phyloP scores from a whole-genome alignment of 2,797 vertebrate genomes.

The Monodelphis domestica region DNA sequence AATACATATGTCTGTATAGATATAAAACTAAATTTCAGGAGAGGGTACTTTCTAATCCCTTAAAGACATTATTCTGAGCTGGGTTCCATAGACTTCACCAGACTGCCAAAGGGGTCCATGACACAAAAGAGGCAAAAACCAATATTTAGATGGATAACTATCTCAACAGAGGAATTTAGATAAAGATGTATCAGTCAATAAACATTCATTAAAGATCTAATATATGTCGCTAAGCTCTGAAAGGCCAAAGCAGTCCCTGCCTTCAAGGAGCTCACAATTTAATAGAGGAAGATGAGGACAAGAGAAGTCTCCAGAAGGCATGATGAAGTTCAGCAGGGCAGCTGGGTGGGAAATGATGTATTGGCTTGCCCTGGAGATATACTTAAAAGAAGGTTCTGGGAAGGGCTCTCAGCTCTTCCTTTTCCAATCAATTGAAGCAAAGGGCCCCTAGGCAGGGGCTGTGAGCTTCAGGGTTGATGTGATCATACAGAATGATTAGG shows the following conservation, averaged over 20 bases:
- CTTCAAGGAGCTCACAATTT: neutral
- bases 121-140: neutral
- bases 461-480: too few species aligned
- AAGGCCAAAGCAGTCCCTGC: too few species aligned
- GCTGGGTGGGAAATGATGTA: neutral
- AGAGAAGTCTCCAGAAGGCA: too few species aligned
- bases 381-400: neutral
- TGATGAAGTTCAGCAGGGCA: neutral
- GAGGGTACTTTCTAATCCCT: neutral
- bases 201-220: neutral
- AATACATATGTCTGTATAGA: neutral
- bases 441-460: too few species aligned
- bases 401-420: neutral
- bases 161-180: too few species aligned
- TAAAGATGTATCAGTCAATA: neutral
- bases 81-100: neutral
- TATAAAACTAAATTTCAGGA: neutral
- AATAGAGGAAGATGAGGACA: neutral
- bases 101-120: neutral
- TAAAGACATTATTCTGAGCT: neutral
- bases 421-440: too few species aligned
- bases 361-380: neutral
- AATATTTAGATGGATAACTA: neutral
- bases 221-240: too few species aligned
- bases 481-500: too few species aligned